A percentile compares a stretch with the other conserved stretches of the same genome.
phyloP scores from a whole-genome alignment of 2,797 vertebrate genomes.

The Euphonia xanthogaster region DNA sequence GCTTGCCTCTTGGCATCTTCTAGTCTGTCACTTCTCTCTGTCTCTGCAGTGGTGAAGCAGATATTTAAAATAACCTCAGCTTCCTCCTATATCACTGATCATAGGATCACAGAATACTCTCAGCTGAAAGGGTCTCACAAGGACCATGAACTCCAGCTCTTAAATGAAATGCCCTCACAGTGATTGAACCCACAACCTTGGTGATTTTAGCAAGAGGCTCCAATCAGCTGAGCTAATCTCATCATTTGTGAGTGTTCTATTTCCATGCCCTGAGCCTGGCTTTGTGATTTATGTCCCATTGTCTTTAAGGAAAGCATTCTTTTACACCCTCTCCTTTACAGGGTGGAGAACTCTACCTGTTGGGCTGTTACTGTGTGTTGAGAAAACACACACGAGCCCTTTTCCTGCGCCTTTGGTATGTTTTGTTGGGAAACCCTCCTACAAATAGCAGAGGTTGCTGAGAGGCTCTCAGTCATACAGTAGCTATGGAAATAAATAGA shows the following conservation, averaged over 20 bases:
- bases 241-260: neutral
- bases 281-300: neutral
- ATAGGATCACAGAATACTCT: neutral
- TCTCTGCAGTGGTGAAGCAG: neutral
- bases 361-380: neutral
- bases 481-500: constrained; percentile 52
- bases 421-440: constrained; percentile 36
- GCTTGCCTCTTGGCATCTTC: neutral
- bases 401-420: neutral
- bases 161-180: neutral
- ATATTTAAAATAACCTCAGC: neutral
- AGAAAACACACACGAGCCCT: neutral
- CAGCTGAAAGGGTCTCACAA: neutral
- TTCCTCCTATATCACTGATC: neutral
- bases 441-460: constrained; percentile 19
- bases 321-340: neutral
- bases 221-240: neutral
- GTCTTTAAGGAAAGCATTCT: neutral
- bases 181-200: neutral
- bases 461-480: constrained; percentile 20
- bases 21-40: neutral
- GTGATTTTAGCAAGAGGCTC: neutral
- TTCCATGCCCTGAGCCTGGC: neutral
- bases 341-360: neutral
- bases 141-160: neutral